Conservation (phyloP, 1,140 invertebrate genomes). For the Zaprionus nigranus region DNA sequence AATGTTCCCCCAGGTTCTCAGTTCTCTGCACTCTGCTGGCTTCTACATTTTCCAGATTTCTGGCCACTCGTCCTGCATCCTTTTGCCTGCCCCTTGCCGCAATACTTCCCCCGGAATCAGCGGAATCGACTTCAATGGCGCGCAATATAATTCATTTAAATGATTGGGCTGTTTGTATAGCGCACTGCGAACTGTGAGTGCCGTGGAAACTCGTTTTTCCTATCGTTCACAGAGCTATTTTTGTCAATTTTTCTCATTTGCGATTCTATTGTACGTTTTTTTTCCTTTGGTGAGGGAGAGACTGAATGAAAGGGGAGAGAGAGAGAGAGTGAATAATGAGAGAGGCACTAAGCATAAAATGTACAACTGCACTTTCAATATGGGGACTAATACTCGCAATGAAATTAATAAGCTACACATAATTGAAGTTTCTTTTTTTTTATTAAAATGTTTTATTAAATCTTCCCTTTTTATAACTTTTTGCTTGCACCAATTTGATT, state of each 20-base stretch:
- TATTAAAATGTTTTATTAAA: neutral
- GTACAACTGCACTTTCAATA: neutral
- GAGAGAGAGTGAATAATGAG: neutral
- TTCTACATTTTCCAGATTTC: conserved; percentile 30
- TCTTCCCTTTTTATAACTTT: neutral
- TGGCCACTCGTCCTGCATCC: conserved; percentile 47
- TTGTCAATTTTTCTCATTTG: conserved; percentile 41
- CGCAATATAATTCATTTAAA: conserved; percentile 77
- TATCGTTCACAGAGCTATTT: conserved; percentile 52
- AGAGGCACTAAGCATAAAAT: neutral
- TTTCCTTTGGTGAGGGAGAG: conserved; percentile 15
- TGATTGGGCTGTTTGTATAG: conserved; percentile 79
- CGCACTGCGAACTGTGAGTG: neutral
- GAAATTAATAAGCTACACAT: neutral
- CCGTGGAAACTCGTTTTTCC: conserved; percentile 73
- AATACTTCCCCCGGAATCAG: conserved; percentile 1
- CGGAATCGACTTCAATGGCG: conserved; percentile 56
- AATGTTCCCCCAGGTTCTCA: neutral
- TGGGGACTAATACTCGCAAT: neutral
- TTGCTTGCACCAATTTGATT: too few relatives aligned
- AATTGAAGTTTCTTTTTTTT: neutral
- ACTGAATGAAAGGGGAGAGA: too few relatives aligned
- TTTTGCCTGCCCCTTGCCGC: conserved; percentile 32
- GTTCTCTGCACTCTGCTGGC: conserved; percentile 5
- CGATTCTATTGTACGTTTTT: conserved; percentile 23